Percentiles rank a stretch among this genome's conserved stretches.
Conservation (phyloP, 1,140 invertebrate genomes). For the Oedothorax gibbosus region DNA sequence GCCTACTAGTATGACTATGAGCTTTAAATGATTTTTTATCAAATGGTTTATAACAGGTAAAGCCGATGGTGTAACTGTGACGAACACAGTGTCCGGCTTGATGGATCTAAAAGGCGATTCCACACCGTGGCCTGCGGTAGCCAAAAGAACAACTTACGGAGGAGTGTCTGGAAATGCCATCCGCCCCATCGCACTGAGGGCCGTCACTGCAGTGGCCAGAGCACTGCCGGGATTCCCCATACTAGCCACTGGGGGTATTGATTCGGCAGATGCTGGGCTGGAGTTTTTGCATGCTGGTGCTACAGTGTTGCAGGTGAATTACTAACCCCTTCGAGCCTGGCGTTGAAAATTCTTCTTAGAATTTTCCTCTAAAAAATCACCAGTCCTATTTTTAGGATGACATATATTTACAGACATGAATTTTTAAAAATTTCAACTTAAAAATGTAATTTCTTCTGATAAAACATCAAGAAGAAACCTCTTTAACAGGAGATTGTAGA, state of each 20-base stretch:
- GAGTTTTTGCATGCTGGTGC: slow-evolving; percentile 95
- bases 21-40: too few relatives aligned
- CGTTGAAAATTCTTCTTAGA: too few relatives aligned
- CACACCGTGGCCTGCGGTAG: slow-evolving; percentile 91
- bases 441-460: too few relatives aligned
- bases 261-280: slow-evolving; percentile 92
- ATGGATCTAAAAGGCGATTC: slow-evolving; percentile 87
- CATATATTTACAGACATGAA: too few relatives aligned
- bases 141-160: slow-evolving; percentile 93
- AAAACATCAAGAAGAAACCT: too few relatives aligned
- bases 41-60: slow-evolving; percentile 73
- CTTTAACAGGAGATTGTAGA: too few relatives aligned
- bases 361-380: too few relatives aligned
- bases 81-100: slow-evolving; percentile 94
- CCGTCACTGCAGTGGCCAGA: slow-evolving; percentile 87
- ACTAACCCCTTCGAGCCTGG: too few relatives aligned
- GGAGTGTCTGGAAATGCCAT: slow-evolving; percentile 97
- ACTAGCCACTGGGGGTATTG: slow-evolving; percentile 94
- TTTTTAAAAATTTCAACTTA: too few relatives aligned
- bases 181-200: slow-evolving; percentile 89
- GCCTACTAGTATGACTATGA: too few relatives aligned
- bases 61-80: slow-evolving; percentile 94
- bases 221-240: slow-evolving; percentile 90
- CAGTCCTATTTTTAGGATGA: too few relatives aligned
- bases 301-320: slow-evolving; percentile 83